phyloP scores from a whole-genome alignment of 2,113 vertebrate species.

The Engystomops pustulosus region DNA sequence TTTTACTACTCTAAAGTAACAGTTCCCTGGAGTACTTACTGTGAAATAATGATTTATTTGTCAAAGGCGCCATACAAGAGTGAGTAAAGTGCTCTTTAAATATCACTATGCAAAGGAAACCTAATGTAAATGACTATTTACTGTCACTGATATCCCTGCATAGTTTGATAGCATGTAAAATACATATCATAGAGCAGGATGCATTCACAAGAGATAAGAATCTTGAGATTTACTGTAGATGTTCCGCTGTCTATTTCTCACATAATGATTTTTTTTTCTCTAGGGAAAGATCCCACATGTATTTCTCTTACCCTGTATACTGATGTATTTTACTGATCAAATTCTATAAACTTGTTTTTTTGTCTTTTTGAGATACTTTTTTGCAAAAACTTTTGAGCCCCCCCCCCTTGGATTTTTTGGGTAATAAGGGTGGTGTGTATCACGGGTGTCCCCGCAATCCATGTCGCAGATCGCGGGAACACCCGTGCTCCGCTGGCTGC shows the following conservation, averaged over 20 bases:
- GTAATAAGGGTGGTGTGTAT: no score
- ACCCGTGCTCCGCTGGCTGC: no score
- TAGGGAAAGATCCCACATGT: no score
- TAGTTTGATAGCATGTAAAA: slow-evolving; percentile 3
- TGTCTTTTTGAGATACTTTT: no score
- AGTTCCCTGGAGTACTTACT: slow-evolving; percentile 27
- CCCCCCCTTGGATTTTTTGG: no score
- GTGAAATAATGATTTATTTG: slow-evolving; percentile 42
- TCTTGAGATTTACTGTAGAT: neutral
- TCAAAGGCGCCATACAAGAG: slow-evolving; percentile 4
- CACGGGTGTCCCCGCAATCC: no score
- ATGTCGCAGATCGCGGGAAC: no score
- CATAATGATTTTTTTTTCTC: neutral
- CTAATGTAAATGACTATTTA: slow-evolving; percentile 7
- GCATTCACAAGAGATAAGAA: neutral
- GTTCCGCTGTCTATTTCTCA: neutral
- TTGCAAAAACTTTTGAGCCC: no score
- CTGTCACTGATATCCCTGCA: neutral
- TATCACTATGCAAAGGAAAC: neutral
- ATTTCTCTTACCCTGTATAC: no score
- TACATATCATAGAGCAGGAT: neutral
- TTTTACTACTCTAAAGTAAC: slow-evolving; percentile 33
- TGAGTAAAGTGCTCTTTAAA: slow-evolving; percentile 29
- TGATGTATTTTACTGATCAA: no score
- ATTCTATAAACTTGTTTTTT: no score